Base-by-base conservation (phyloP, 2,888 invertebrate genomes). In the Meteorus colon region DNA sequence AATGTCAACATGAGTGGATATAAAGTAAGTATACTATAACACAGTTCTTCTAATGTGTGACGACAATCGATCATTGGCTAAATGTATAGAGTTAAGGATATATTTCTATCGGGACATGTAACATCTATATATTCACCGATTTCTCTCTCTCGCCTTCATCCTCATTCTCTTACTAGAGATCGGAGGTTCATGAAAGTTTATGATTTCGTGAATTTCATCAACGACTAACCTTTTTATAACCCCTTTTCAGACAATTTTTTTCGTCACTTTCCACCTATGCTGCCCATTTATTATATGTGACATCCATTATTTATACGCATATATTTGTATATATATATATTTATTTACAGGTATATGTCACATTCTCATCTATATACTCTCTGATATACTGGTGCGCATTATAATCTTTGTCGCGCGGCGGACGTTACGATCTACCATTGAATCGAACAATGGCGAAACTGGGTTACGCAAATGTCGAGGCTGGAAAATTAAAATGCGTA, bases 401-500 rank as follows among this genome's bases (percentile, higher is more conserved):
- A 82, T 84, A 83, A 84, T 82, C 84, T 83, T 77, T 76, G 77
- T 75, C 81, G 80, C 84, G 82, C 82, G 81, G 81, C 86, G 86
- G 85, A 87, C 86, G 85, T 87, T 86, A 86, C 86, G 86, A 85
- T 86, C 84, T 84, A 85, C 85, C 86, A 85, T 85, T 86, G 85
- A 86, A 87, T 88, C 84, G 87, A 88, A 88, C 87, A 88, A 88
- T 88, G 86, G 86, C 84, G 86, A 88, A 88, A 88, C 87, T 88
- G 86, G 87, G 88, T 88, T 88, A 87, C 88, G 86, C 87, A 88
- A 87, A 88, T 88, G 87, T 87, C 87, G 88, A 87, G 86, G 86
- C 86, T 86, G 85, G 84, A 73, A 86, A 87, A 88, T 87, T 87
- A 86, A 87, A 88, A 84, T 84, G 86, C 84, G 84, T 82, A 83